Conservation (phyloP, 2,888 invertebrate species). For the Phortica okadai region DNA sequence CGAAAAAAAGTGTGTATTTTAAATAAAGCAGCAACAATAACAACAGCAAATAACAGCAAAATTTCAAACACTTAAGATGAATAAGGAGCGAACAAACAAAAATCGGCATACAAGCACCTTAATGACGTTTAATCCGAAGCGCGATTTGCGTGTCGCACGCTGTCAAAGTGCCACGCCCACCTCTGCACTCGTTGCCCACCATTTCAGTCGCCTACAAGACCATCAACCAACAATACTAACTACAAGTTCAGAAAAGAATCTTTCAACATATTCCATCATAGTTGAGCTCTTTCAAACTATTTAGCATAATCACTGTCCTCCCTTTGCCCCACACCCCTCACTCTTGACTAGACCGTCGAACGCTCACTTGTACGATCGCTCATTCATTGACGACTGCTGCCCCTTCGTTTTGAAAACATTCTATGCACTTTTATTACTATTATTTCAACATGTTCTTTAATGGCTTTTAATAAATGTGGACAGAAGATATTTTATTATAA, state of each 20-base stretch:
- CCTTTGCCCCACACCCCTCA: background rate
- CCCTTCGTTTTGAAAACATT: background rate
- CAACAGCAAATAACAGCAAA: background rate
- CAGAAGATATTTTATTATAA: constrained; percentile 2
- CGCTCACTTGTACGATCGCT: background rate
- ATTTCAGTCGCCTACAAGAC: background rate
- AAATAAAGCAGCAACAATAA: too few relatives aligned
- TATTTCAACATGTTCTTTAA: constrained; percentile 15
- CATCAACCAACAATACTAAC: background rate
- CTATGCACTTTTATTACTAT: background rate
- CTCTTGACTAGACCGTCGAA: background rate
- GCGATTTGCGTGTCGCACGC: constrained; percentile 4
- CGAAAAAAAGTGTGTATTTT: too few relatives aligned
- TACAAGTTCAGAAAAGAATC: background rate
- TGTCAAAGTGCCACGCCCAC: background rate
- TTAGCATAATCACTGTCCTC: background rate
- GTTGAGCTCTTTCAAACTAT: background rate
- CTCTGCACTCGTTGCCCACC: background rate
- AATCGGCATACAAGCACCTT: background rate
- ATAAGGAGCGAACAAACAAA: background rate
- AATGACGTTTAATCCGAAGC: constrained; percentile 5
- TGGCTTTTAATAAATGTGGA: background rate
- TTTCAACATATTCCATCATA: too few relatives aligned
- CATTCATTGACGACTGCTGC: background rate
- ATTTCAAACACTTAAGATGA: background rate